Evolutionary conservation across 2,113 vertebrate species (phyloP).

Genomic region (Fregata magnificens): DNA sequence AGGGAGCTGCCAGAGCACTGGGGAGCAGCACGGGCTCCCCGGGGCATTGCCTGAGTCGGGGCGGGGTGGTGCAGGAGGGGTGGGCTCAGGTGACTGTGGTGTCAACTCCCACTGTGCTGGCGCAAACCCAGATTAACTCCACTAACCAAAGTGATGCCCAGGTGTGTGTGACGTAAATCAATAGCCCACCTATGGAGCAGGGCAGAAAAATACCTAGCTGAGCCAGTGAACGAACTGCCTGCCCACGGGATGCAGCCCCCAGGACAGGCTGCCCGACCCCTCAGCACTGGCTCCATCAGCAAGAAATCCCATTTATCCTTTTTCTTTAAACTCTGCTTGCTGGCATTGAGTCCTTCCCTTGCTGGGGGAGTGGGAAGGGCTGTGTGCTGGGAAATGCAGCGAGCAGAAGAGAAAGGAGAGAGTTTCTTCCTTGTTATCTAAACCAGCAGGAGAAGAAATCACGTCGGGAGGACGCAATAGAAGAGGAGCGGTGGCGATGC

Average conservation of each 20-base stretch:
- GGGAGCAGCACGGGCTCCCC: background rate
- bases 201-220: background rate
- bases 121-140: background rate
- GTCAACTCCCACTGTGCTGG: background rate
- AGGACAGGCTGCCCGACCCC: background rate
- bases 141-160: background rate
- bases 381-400: background rate
- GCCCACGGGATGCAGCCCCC: background rate
- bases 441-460: background rate
- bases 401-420: background rate
- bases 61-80: background rate
- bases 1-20: background rate
- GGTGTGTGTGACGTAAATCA: background rate
- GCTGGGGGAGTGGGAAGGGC: background rate
- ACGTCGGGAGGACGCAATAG: background rate
- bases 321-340: background rate
- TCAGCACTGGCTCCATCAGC: background rate
- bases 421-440: background rate
- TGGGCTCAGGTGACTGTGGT: background rate
- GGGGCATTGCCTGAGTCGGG: background rate
- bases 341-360: background rate
- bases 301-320: background rate
- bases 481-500: background rate
- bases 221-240: background rate
- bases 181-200: background rate